Conservation (phyloP, 2,113 vertebrate species). For the Sialia sialis region DNA sequence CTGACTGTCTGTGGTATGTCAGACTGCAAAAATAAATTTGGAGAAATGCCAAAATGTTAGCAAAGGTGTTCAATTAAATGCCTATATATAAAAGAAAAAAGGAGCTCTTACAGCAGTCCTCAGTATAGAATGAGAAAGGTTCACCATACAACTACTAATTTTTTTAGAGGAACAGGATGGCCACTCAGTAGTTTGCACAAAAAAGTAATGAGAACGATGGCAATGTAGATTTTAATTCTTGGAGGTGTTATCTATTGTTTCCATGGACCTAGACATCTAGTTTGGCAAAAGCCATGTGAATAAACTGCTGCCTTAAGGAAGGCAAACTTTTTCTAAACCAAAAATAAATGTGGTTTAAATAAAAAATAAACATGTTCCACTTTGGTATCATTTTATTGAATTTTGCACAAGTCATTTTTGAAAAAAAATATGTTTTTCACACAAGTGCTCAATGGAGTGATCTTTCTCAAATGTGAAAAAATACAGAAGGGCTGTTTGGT, state of each 20-base stretch:
- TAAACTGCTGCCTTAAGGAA: neutral
- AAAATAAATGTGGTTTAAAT: neutral
- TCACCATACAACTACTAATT: neutral
- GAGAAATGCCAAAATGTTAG: neutral
- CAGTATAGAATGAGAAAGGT: neutral
- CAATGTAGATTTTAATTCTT: neutral
- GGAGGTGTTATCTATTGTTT: neutral
- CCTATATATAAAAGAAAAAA: neutral
- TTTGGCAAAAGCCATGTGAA: neutral
- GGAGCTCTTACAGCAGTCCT: neutral
- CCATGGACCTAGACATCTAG: neutral
- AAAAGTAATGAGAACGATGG: neutral
- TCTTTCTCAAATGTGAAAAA: neutral
- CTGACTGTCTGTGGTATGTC: neutral
- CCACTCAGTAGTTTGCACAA: neutral
- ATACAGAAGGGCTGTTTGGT: neutral
- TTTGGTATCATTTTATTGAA: neutral
- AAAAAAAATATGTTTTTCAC: neutral
- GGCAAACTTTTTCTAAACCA: neutral
- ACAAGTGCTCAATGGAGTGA: neutral
- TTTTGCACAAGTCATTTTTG: neutral
- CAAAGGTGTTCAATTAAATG: neutral
- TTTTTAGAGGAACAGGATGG: neutral
- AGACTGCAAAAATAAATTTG: neutral
- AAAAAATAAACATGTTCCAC: neutral